Percentiles rank a stretch among this genome's conserved stretches.
Evolutionary conservation across 2,797 vertebrate species (phyloP).

Genomic region (Apogon talboti): DNA sequence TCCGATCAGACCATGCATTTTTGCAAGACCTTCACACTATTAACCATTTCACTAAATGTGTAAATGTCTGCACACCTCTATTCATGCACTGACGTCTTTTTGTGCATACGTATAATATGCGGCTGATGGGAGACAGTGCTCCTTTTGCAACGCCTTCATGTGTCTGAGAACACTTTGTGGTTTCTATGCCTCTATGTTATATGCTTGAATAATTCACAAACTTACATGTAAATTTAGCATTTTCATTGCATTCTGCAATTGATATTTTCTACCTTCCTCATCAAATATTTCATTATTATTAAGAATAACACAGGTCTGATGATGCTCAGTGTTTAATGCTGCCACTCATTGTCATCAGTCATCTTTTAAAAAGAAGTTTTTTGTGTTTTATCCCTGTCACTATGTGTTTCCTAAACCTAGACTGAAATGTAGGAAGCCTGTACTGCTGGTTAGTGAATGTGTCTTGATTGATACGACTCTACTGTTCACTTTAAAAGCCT

Average conservation of each 20-base stretch:
- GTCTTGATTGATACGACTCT: constrained; percentile 34
- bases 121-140: constrained; percentile 45
- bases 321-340: constrained; percentile 4
- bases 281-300: neutral
- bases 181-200: constrained; percentile 22
- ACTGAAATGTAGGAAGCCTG: constrained; percentile 11
- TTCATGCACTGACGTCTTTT: constrained; percentile 10
- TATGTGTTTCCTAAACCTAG: neutral
- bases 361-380: neutral
- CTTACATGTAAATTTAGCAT: neutral
- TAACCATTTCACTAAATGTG: constrained; percentile 2
- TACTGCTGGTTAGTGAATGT: constrained; percentile 13
- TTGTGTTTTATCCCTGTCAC: neutral
- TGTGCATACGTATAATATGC: constrained; percentile 14
- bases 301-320: neutral
- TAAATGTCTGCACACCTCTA: neutral
- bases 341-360: neutral
- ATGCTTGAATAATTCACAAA: constrained; percentile 29
- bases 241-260: neutral
- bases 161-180: constrained; percentile 38
- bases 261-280: constrained; percentile 8
- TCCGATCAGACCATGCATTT: constrained; percentile 12
- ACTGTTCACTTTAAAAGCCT: constrained; percentile 34
- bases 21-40: constrained; percentile 24
- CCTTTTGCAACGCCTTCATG: constrained; percentile 31